These are phyloP conservation scores for Lycaon pictus DNA, from an alignment of 2,113 vertebrate species.

Conservation along the genomic window DNA sequence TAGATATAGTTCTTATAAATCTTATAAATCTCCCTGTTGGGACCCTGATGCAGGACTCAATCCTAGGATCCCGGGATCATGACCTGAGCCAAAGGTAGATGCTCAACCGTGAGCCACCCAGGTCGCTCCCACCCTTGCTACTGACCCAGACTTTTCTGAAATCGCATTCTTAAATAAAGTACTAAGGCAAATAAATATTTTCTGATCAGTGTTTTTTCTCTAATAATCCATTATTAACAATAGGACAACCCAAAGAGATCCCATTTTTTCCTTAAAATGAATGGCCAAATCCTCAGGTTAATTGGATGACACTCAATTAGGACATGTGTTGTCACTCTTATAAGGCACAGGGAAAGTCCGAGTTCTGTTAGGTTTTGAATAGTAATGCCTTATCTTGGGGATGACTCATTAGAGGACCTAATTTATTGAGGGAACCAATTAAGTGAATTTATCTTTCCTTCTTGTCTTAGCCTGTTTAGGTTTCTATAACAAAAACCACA, in stretches of 20 bases:
- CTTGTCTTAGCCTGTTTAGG: neutral
- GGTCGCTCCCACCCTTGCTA: neutral
- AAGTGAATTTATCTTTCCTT: neutral
- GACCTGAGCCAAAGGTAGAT: too few relatives aligned
- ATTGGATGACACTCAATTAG: neutral
- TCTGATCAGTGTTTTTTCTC: neutral
- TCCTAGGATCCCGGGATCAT: too few relatives aligned
- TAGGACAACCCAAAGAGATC: neutral
- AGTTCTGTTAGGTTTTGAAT: constrained; percentile 4
- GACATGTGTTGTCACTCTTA: neutral
- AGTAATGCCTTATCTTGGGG: neutral
- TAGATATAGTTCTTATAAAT: neutral
- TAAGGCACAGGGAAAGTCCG: neutral
- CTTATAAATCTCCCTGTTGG: too few relatives aligned
- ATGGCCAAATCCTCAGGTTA: neutral
- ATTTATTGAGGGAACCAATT: neutral
- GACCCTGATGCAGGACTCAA: too few relatives aligned
- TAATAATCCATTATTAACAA: neutral
- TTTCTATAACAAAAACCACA: neutral
- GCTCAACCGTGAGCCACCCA: too few relatives aligned
- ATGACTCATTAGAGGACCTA: neutral
- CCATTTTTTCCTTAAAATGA: neutral
- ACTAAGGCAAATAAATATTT: neutral
- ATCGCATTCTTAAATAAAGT: constrained; percentile 20
- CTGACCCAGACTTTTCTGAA: neutral